Conservation (phyloP, 2,888 invertebrate species). For the Drosophila affinis region DNA sequence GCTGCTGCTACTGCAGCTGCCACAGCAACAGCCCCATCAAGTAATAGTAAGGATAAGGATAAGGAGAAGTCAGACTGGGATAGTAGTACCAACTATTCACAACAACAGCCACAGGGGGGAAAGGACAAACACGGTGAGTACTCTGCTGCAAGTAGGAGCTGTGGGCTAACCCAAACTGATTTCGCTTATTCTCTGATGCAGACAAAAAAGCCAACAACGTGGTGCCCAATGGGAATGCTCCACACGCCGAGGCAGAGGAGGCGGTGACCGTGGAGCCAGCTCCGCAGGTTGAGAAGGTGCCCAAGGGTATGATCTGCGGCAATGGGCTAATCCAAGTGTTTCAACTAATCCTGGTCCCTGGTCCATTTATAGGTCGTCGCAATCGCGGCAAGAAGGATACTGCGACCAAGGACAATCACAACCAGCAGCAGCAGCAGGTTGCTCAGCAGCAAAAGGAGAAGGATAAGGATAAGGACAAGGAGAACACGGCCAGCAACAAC, state of each 20-base stretch:
- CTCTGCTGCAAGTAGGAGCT: constrained; percentile 3
- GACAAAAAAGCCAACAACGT: constrained; percentile 65
- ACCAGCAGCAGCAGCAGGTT: constrained; percentile 57
- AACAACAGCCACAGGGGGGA: constrained; percentile 66
- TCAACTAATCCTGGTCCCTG: not conserved
- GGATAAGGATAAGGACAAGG: constrained; percentile 69
- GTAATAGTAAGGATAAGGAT: constrained; percentile 68
- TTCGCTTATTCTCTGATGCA: constrained; percentile 17
- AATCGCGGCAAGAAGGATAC: constrained; percentile 83
- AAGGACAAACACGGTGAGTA: constrained; percentile 75
- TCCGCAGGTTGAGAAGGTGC: constrained; percentile 73
- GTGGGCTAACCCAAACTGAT: constrained; percentile 10
- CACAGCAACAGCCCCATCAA: constrained; percentile 55
- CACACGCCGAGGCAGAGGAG: constrained; percentile 81
- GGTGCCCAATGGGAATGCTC: constrained; percentile 80
- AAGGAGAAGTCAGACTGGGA: constrained; percentile 80
- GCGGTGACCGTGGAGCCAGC: constrained; percentile 72
- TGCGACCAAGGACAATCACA: constrained; percentile 84
- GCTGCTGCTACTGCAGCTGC: constrained; percentile 51
- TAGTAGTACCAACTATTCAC: constrained; percentile 71
- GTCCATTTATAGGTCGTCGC: constrained; percentile 76
- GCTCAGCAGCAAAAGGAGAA: constrained; percentile 57
- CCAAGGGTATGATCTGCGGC: constrained; percentile 71
- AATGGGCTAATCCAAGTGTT: not conserved
- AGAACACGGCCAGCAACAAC: constrained; percentile 50